Percentiles rank a stretch among this genome's conserved stretches.
Evolutionary conservation across 2,888 invertebrate species (phyloP).

Genomic region (Andrena minutula): DNA sequence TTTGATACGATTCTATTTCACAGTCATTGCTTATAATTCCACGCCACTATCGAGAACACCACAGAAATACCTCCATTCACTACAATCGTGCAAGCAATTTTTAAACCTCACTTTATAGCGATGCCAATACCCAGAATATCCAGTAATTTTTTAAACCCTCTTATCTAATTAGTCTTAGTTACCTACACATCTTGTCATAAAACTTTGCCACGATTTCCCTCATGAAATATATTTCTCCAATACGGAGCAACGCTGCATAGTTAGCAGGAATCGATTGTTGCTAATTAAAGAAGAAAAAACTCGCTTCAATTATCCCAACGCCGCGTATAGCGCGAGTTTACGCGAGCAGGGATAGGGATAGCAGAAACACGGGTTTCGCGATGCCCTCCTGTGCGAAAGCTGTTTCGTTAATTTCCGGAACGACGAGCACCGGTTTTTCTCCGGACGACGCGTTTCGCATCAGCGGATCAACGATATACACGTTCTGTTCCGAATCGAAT

Average conservation of each 20-base stretch:
- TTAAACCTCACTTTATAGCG: too few species aligned
- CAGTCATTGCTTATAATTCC: neutral
- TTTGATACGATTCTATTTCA: slow-evolving; percentile 14
- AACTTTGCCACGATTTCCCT: too few species aligned
- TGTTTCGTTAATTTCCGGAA: slow-evolving; percentile 48
- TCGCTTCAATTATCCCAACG: neutral
- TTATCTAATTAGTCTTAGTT: too few species aligned
- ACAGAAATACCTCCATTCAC: neutral
- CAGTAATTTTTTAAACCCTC: too few species aligned
- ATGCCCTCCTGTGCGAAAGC: slow-evolving; percentile 8
- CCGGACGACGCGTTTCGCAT: slow-evolving; percentile 37
- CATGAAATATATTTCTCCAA: neutral
- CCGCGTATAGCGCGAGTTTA: neutral
- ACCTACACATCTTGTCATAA: too few species aligned
- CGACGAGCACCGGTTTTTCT: slow-evolving; percentile 39
- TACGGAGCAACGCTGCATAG: neutral
- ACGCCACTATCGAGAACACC: neutral
- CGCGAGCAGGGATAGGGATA: neutral
- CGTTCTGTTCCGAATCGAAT: slow-evolving; percentile 37
- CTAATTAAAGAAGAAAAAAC: neutral
- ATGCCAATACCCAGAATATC: too few species aligned
- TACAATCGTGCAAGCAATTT: neutral
- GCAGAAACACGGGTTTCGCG: neutral
- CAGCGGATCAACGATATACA: slow-evolving; percentile 22
- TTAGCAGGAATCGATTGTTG: neutral